Evolutionary conservation across 2,888 invertebrate species (phyloP).

Genomic region (Drosophila borealis): DNA sequence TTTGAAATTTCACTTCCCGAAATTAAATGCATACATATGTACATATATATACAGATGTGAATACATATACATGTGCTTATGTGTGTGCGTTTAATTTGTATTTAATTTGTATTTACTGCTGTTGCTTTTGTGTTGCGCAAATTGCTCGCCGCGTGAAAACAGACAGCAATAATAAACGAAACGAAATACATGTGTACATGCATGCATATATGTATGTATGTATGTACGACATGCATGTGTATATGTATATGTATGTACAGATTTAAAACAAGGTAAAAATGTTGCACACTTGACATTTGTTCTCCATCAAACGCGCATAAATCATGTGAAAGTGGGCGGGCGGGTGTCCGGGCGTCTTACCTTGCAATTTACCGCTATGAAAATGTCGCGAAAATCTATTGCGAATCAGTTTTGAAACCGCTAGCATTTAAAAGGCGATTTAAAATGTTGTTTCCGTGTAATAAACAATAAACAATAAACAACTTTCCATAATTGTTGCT

Average conservation of each 20-base stretch:
- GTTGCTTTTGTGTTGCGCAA: constrained; percentile 11
- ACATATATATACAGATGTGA: too few species aligned
- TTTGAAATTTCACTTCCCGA: constrained; percentile 66
- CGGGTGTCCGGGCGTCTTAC: constrained; percentile 16
- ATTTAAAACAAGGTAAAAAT: constrained; percentile 36
- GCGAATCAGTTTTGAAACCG: constrained; percentile 21
- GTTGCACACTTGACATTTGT: constrained; percentile 50
- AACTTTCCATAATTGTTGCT: constrained; percentile 62
- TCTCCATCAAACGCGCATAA: constrained; percentile 26
- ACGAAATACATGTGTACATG: not conserved
- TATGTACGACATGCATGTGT: not conserved
- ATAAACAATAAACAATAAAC: constrained; percentile 71
- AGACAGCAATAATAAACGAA: constrained; percentile 22
- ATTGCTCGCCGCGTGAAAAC: constrained; percentile 34
- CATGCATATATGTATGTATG: not conserved
- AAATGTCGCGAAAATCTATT: constrained; percentile 50
- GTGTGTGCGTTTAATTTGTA: constrained; percentile 40
- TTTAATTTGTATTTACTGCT: constrained; percentile 42
- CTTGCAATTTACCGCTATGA: constrained; percentile 52
- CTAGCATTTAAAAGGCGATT: constrained; percentile 44
- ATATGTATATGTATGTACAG: constrained; percentile 3
- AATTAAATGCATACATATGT: constrained; percentile 22
- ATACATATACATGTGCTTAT: not conserved
- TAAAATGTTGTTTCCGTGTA: constrained; percentile 73
- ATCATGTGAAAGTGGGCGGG: constrained; percentile 3